Percentiles rank a stretch among this genome's conserved stretches.
Evolutionary conservation across 1,140 invertebrate species (phyloP).

Genomic region (Camponotus floridanus): DNA sequence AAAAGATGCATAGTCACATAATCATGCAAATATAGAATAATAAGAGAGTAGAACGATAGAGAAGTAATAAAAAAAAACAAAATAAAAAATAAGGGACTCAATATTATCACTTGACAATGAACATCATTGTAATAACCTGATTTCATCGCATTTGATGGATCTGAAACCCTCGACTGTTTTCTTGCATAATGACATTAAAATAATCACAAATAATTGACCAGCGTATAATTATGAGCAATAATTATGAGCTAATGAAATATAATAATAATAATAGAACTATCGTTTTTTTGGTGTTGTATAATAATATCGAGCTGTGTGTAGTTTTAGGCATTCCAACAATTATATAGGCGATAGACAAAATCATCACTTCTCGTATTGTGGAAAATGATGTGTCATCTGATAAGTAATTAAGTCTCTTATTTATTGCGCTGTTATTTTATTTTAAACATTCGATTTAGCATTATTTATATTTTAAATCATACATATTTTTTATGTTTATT

Average conservation of each 20-base stretch:
- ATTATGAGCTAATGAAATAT: slow-evolving; percentile 8
- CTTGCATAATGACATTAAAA: slow-evolving; percentile 5
- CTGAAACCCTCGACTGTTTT: background rate
- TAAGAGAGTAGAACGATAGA: too few relatives aligned
- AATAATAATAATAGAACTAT: slow-evolving; percentile 29
- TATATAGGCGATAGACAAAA: background rate
- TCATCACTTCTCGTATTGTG: background rate
- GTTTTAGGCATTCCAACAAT: background rate
- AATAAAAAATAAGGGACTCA: too few relatives aligned
- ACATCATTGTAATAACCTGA: slow-evolving; percentile 8
- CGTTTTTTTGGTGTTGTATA: background rate
- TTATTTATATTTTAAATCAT: slow-evolving; percentile 26
- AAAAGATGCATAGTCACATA: too few relatives aligned
- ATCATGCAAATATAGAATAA: too few relatives aligned
- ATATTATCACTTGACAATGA: background rate
- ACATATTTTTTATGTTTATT: background rate
- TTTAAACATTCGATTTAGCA: slow-evolving; percentile 21
- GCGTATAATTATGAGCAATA: background rate
- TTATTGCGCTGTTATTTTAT: slow-evolving; percentile 51
- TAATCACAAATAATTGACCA: background rate
- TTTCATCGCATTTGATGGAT: slow-evolving; percentile 20
- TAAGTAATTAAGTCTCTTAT: background rate
- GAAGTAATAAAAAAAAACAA: too few relatives aligned
- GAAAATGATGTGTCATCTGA: background rate
- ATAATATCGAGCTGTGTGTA: background rate